These are phyloP conservation scores for Zaprionus vittiger DNA, from an alignment of 1,140 invertebrate species.

Conservation along the genomic window DNA sequence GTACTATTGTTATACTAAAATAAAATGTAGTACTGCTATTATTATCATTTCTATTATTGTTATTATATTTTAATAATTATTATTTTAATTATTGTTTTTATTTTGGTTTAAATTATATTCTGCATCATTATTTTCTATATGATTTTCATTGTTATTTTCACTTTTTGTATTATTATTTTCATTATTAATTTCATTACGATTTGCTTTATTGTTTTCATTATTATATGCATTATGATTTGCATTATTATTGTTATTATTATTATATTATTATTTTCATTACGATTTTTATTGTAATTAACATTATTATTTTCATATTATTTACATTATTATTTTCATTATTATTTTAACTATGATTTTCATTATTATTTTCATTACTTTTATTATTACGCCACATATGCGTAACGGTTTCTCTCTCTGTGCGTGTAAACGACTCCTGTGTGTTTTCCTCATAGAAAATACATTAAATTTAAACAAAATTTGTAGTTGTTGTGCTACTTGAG, in stretches of 20 bases:
- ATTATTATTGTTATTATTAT: constrained; percentile 53
- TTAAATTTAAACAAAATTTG: constrained; percentile 83
- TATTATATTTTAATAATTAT: too few relatives aligned
- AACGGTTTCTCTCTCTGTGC: constrained; percentile 4
- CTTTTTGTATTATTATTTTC: neutral
- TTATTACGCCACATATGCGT: constrained; percentile 10
- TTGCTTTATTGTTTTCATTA: neutral
- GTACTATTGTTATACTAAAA: too few relatives aligned
- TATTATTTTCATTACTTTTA: constrained; percentile 47
- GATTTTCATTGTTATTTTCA: constrained; percentile 2
- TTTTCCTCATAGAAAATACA: constrained; percentile 82
- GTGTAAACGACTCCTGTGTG: constrained; percentile 38
- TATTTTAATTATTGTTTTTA: constrained; percentile 15
- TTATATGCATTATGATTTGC: constrained; percentile 28
- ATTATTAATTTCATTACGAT: constrained; percentile 14
- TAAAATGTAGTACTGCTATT: too few relatives aligned
- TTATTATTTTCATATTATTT: constrained; percentile 57
- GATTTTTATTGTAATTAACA: constrained; percentile 38
- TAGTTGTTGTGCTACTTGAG: constrained; percentile 74
- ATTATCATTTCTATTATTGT: too few relatives aligned
- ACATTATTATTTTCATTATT: constrained; percentile 36
- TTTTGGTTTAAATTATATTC: constrained; percentile 20
- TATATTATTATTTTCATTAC: constrained; percentile 45
- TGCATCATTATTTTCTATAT: neutral
- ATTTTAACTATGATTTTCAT: neutral